Evolutionary conservation across 2,888 invertebrate genomes (phyloP), one percentile per base, ranked within the genome.

Genomic region (Tachina fera): DNA sequence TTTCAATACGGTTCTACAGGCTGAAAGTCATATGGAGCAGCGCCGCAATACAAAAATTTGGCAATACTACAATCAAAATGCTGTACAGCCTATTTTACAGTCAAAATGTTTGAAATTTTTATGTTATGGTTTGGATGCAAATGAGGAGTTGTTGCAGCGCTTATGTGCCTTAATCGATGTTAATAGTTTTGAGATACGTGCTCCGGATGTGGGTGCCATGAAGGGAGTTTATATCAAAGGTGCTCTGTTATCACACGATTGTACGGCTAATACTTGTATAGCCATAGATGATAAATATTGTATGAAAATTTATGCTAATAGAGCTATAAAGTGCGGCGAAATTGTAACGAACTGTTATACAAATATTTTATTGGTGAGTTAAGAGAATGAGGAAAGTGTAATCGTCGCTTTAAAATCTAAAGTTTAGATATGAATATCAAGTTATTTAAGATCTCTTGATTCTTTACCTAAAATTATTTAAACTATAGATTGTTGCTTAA

Each of bases 131-230:
- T 89, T 89, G 0, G 93, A 94, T 16, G 92, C 94, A 3, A 92
- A 94, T 63, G 90, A 86, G 19, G 90, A 90, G 39, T 88, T 95
- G 6, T 92, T 96, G 9, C 97, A 97, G 89, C 94, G 94, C 87
- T 93, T 97, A 39, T 95, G 96, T 87, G 96, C 96, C 0, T 94
- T 96, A 31, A 93, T 96, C 31, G 97, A 97, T 91, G 95, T 97
- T 0, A 97, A 97, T 91, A 94, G 95, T 56, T 97, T 96, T 90
- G 97, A 97, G 91, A 94, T 97, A 13, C 94, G 92, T 9, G 92
- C 92, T 4, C 95, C 95, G 0, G 92, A 92, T 63, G 14, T 63
- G 1, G 89, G 90, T 3, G 89, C 91, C 6, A 91, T 96, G 81
- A 94, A 96, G 63, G 97, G 96, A n/a, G 91, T 97, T n/a, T 97